Conservation (phyloP, 2,797 vertebrate genomes). For the Gallinago solitaria region DNA sequence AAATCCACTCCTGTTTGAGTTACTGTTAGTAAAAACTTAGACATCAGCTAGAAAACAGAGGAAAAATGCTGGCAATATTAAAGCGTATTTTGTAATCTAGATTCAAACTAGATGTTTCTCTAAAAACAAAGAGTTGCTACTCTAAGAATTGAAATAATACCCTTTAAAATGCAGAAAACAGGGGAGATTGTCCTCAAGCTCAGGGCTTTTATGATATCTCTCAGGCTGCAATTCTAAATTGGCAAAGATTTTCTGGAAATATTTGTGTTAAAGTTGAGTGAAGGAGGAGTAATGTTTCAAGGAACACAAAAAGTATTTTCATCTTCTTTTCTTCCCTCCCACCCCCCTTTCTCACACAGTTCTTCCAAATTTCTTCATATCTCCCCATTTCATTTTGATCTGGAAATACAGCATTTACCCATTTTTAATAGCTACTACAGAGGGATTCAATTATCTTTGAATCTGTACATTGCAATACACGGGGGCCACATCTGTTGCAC, state of each 20-base stretch:
- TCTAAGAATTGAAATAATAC: neutral
- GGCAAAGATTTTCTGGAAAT: neutral
- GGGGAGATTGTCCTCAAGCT: neutral
- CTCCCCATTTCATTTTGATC: neutral
- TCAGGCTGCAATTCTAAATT: neutral
- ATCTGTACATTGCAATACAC: neutral
- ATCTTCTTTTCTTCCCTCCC: neutral
- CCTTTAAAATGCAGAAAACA: neutral
- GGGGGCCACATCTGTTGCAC: constrained; percentile 42
- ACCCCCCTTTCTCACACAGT: neutral
- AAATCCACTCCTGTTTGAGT: neutral
- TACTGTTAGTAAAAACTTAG: neutral
- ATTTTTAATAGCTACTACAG: constrained; percentile 32
- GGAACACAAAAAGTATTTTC: neutral
- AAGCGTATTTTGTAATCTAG: neutral
- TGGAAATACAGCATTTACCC: constrained; percentile 3
- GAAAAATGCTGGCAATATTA: neutral
- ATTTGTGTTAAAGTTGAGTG: constrained; percentile 22
- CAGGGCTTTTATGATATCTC: neutral
- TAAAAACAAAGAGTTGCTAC: neutral
- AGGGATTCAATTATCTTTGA: constrained; percentile 47
- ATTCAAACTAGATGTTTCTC: neutral
- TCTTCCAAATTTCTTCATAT: neutral
- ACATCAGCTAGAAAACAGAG: neutral
- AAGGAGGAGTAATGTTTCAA: neutral